Percentiles rank a stretch among this genome's conserved stretches.
These are phyloP conservation scores for Fabriciana adippe DNA, from an alignment of 2,888 invertebrate species.

Conservation along the genomic window DNA sequence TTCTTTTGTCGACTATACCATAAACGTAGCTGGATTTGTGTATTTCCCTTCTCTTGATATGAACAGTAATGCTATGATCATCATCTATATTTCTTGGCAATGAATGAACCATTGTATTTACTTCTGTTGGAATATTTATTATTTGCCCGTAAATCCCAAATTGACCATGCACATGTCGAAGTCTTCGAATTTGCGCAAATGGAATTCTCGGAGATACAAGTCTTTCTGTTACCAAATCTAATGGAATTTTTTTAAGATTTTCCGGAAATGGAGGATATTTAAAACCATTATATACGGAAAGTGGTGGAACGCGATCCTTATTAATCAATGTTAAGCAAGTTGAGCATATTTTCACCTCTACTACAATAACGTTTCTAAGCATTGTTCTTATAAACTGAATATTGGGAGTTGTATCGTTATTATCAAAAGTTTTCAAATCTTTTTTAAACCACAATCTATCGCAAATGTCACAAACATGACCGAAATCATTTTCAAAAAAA, in stretches of 20 bases:
- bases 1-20: slow-evolving; percentile 41
- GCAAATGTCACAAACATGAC: slow-evolving; percentile 39
- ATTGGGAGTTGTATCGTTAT: slow-evolving; percentile 10
- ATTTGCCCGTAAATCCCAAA: slow-evolving; percentile 47
- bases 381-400: slow-evolving; percentile 22
- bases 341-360: slow-evolving; percentile 26
- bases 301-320: slow-evolving; percentile 29
- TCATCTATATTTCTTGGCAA: slow-evolving; percentile 46
- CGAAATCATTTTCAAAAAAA: slow-evolving; percentile 35
- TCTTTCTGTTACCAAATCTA: slow-evolving; percentile 35
- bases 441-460: slow-evolving; percentile 41
- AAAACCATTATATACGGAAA: slow-evolving; percentile 36
- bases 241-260: slow-evolving; percentile 4
- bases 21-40: slow-evolving; percentile 44
- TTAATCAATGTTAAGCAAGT: slow-evolving; percentile 33
- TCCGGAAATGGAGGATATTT: slow-evolving; percentile 34
- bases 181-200: slow-evolving; percentile 44
- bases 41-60: slow-evolving; percentile 41
- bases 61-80: slow-evolving; percentile 43
- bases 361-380: slow-evolving; percentile 22
- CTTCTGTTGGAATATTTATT: slow-evolving; percentile 48
- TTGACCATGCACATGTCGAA: slow-evolving; percentile 46
- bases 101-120: slow-evolving; percentile 46
- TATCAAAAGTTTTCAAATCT: slow-evolving; percentile 34
- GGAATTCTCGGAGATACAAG: slow-evolving; percentile 38